Percentiles rank a stretch among this genome's conserved stretches.
Evolutionary conservation across 1,140 invertebrate species (phyloP).

Genomic region (Papilio polytes): DNA sequence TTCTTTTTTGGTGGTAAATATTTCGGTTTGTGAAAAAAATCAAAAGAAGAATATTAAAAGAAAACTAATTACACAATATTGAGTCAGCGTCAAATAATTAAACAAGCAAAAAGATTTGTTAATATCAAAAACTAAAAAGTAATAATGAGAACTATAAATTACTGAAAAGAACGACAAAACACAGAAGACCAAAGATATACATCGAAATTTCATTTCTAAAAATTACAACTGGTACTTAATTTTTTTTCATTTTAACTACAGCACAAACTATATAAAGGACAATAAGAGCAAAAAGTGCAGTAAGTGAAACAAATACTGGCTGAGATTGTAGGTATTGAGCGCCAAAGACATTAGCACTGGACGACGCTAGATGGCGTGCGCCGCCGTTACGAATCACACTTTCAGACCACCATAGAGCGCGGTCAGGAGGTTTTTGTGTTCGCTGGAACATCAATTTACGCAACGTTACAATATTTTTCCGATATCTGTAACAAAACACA

Average conservation of each 20-base stretch:
- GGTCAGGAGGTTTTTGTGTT: constrained; percentile 48
- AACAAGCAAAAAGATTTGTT: background rate
- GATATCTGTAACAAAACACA: constrained; percentile 1
- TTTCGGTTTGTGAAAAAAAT: background rate
- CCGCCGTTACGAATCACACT: constrained; percentile 81
- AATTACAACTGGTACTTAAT: background rate
- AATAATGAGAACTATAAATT: background rate
- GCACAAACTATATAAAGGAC: background rate
- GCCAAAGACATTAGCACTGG: constrained; percentile 70
- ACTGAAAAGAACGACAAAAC: background rate
- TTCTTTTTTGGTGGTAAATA: background rate
- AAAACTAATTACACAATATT: background rate
- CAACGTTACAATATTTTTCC: background rate
- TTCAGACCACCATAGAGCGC: constrained; percentile 84
- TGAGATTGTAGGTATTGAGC: constrained; percentile 82
- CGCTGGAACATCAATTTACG: constrained; percentile 38
- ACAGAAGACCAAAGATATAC: background rate
- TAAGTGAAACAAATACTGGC: constrained; percentile 28
- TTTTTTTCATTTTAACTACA: background rate
- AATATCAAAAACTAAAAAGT: background rate
- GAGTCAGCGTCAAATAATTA: background rate
- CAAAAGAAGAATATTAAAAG: background rate
- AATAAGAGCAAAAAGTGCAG: background rate
- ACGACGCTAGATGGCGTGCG: constrained; percentile 80
- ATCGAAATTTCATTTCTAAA: background rate